Evolutionary conservation across 2,797 vertebrate genomes (phyloP).

Genomic region (Philypnodon macrostomus): DNA sequence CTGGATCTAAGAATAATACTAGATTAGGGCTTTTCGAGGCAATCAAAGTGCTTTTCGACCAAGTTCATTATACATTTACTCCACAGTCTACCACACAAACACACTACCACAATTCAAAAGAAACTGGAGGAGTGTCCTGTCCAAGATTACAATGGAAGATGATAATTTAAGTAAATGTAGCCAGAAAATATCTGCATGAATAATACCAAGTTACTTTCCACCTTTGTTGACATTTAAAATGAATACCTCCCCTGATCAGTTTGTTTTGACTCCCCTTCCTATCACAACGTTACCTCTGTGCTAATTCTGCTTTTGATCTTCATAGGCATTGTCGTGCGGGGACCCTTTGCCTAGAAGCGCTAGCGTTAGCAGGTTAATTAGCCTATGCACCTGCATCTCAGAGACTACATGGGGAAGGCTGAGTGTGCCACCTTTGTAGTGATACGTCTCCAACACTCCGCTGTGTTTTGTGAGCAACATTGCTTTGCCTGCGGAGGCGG

Average conservation of each 20-base stretch:
- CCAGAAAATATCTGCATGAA: too few species aligned
- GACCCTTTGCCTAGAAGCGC: conserved; percentile 18
- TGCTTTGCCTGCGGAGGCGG: conserved; percentile 14
- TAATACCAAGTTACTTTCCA: conserved; percentile 17
- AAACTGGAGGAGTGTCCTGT: too few species aligned
- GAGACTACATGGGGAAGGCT: conserved; percentile 1
- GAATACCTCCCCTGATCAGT: conserved; percentile 51
- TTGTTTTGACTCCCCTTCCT: conserved; percentile 49
- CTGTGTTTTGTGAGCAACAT: conserved; percentile 3
- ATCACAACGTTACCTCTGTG: conserved; percentile 46
- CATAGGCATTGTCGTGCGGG: conserved; percentile 19
- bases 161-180: too few species aligned
- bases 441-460: not conserved
- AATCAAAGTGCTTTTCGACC: too few species aligned
- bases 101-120: too few species aligned
- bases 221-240: conserved; percentile 60
- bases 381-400: conserved; percentile 14
- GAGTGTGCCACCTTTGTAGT: conserved; percentile 4
- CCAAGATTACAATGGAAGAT: too few species aligned
- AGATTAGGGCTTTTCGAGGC: too few species aligned
- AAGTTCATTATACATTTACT: too few species aligned
- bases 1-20: too few species aligned
- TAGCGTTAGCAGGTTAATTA: conserved; percentile 39
- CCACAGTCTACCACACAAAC: too few species aligned
- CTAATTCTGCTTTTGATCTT: conserved; percentile 61